Evolutionary conservation across 2,888 invertebrate species (phyloP).

Genomic region (Amphipyra berbera): DNA sequence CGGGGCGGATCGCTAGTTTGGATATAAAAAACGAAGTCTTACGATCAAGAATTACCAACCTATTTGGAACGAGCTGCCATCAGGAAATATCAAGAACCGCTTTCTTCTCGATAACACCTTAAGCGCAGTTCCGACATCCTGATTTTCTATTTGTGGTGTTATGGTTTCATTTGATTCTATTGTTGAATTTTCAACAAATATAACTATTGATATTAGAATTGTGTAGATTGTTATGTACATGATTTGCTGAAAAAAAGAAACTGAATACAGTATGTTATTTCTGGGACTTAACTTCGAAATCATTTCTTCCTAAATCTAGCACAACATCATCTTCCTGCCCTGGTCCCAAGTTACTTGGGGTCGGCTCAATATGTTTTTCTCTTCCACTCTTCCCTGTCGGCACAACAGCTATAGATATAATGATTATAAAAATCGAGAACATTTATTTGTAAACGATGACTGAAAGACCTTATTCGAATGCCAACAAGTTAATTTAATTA

Average conservation of each 20-base stretch:
- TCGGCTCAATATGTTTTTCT: too few relatives aligned
- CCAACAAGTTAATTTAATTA: too few relatives aligned
- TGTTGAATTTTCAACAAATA: background rate
- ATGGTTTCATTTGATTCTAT: constrained; percentile 1
- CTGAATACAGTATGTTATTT: background rate
- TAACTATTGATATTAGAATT: constrained; percentile 1
- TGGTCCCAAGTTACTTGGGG: too few relatives aligned
- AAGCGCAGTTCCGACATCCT: constrained; percentile 19
- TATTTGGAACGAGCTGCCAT: constrained; percentile 91
- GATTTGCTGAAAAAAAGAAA: constrained; percentile 12
- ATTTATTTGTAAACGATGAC: too few relatives aligned
- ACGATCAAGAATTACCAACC: constrained; percentile 68
- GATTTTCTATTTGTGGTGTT: background rate
- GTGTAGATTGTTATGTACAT: constrained; percentile 22
- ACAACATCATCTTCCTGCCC: too few relatives aligned
- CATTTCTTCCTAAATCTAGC: too few relatives aligned
- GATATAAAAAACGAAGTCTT: constrained; percentile 5
- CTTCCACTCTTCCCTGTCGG: too few relatives aligned
- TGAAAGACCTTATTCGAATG: too few relatives aligned
- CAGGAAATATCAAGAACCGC: constrained; percentile 89
- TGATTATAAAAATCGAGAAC: too few relatives aligned
- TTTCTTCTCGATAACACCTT: constrained; percentile 85
- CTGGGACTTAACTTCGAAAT: too few relatives aligned
- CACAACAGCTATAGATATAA: too few relatives aligned
- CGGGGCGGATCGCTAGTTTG: too few relatives aligned